Evolutionary conservation across 2,888 invertebrate species (phyloP).

Genomic region (Pristionchus mayeri): DNA sequence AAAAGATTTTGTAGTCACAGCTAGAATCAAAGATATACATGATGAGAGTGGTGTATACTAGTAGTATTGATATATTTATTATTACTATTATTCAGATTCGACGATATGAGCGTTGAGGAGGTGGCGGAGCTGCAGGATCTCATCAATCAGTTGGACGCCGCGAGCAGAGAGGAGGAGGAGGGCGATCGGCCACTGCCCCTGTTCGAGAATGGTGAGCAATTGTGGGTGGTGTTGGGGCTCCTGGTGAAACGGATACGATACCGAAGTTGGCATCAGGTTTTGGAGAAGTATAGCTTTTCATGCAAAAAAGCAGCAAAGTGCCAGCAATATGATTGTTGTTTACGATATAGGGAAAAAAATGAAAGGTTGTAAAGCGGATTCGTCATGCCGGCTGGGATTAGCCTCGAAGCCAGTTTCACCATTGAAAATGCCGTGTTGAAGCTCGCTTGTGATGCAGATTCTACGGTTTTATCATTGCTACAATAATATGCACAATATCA

Average conservation of each 20-base stretch:
- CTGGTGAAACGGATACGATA: neutral
- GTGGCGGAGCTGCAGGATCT: conserved; percentile 17
- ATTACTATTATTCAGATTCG: neutral
- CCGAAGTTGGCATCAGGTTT: neutral
- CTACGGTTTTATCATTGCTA: too few relatives aligned
- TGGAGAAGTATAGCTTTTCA: neutral
- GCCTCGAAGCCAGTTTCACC: too few relatives aligned
- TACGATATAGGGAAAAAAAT: neutral
- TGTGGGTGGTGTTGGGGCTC: neutral
- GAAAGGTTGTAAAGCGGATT: too few relatives aligned
- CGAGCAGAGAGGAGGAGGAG: conserved; percentile 34
- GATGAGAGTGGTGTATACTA: too few relatives aligned
- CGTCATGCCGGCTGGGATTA: too few relatives aligned
- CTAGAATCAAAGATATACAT: too few relatives aligned
- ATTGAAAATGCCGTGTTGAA: too few relatives aligned
- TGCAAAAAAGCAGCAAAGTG: neutral
- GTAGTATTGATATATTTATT: too few relatives aligned
- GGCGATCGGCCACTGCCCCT: neutral
- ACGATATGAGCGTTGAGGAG: conserved; percentile 4
- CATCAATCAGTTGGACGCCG: neutral
- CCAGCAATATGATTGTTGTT: neutral
- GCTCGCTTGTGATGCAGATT: too few relatives aligned
- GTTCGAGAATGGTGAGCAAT: neutral
- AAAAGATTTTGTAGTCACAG: too few relatives aligned
- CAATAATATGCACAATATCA: too few relatives aligned